Evolutionary conservation across 2,888 invertebrate species (phyloP).

Genomic region (Lycia hirtaria): DNA sequence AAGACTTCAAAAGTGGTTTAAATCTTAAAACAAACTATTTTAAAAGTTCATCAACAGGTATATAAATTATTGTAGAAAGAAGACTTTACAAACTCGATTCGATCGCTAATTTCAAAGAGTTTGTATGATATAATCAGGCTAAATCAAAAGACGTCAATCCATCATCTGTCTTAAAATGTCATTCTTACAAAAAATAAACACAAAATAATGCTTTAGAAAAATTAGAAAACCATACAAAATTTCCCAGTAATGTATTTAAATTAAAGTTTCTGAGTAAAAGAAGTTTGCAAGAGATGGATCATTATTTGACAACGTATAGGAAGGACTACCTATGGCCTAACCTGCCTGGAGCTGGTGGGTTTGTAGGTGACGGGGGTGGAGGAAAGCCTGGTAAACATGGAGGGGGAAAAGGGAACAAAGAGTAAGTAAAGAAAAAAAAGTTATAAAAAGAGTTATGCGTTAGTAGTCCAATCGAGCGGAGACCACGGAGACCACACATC

Average conservation of each 20-base stretch:
- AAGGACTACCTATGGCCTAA: conserved; percentile 88
- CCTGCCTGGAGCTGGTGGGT: conserved; percentile 53
- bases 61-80: too few species aligned
- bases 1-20: too few species aligned
- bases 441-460: too few species aligned
- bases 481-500: too few species aligned
- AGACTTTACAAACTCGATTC: too few species aligned
- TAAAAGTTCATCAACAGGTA: too few species aligned
- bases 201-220: conserved; percentile 8
- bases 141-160: not conserved
- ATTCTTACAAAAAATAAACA: conserved; percentile 11
- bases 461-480: too few species aligned
- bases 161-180: not conserved
- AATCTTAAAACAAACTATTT: too few species aligned
- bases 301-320: conserved; percentile 86
- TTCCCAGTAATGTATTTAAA: conserved; percentile 33
- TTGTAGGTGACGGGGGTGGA: conserved; percentile 27
- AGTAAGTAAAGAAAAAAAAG: conserved; percentile 57
- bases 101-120: too few species aligned
- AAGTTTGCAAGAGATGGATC: conserved; percentile 74
- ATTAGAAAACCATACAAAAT: conserved; percentile 29
- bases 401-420: conserved; percentile 37
- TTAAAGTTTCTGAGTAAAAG: conserved; percentile 43
- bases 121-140: too few species aligned
- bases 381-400: conserved; percentile 48